These are phyloP conservation scores for Tauraco hartlaubi DNA, from an alignment of 2,797 vertebrate genomes.

Conservation along the genomic window DNA sequence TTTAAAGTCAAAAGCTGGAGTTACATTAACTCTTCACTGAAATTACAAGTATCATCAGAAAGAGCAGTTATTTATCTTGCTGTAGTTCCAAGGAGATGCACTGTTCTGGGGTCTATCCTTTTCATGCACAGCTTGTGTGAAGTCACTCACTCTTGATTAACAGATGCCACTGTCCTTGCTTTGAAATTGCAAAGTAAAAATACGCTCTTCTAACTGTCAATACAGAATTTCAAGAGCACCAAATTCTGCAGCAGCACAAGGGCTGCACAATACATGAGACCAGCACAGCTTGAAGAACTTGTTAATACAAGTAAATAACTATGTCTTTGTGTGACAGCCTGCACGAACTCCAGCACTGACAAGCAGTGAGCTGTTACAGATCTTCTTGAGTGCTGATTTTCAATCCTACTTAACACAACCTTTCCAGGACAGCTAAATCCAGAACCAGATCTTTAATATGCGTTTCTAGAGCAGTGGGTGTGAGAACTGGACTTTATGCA, in stretches of 20 bases:
- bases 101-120: background rate
- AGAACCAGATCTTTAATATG: background rate
- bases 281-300: slow-evolving; percentile 55
- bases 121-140: slow-evolving; percentile 14
- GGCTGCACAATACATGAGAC: slow-evolving; percentile 8
- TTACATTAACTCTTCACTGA: background rate
- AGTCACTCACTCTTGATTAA: slow-evolving; percentile 32
- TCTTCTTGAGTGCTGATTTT: background rate
- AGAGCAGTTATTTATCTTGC: background rate
- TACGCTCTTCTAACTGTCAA: slow-evolving; percentile 13
- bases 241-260: slow-evolving; percentile 21
- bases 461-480: background rate
- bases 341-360: slow-evolving; percentile 34
- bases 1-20: background rate
- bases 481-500: background rate
- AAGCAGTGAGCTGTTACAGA: background rate
- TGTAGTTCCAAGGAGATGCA: background rate
- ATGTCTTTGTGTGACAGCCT: slow-evolving; percentile 21
- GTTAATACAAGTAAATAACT: slow-evolving; percentile 49
- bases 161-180: background rate
- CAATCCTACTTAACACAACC: background rate
- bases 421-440: background rate
- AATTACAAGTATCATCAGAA: background rate
- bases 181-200: slow-evolving; percentile 47
- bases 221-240: slow-evolving; percentile 19